phyloP scores from a whole-genome alignment of 2,888 invertebrate genomes.

The Chloromyia formosa region DNA sequence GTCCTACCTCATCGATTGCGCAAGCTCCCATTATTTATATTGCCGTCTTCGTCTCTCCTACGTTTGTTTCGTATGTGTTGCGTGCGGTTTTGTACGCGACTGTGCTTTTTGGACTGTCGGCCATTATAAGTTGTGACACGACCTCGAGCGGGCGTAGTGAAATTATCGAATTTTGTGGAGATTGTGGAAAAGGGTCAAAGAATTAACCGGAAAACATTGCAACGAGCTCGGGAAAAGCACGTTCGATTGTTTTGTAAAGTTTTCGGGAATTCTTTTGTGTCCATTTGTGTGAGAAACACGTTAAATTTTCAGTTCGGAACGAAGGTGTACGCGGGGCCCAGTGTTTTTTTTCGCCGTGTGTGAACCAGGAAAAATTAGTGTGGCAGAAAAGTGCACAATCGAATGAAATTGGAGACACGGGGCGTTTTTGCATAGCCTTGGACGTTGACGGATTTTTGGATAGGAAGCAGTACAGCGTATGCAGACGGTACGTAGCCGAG shows the following conservation, averaged over 20 bases:
- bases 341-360: too few relatives aligned
- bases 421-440: constrained; percentile 8
- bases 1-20: constrained; percentile 47
- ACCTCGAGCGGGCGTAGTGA: constrained; percentile 46
- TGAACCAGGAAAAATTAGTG: not conserved
- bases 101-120: constrained; percentile 39
- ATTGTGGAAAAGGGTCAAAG: constrained; percentile 13
- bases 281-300: not conserved
- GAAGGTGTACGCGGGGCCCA: not conserved
- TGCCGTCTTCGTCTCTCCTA: constrained; percentile 27
- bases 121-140: constrained; percentile 49
- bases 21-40: constrained; percentile 48
- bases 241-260: too few relatives aligned
- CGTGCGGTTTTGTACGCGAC: constrained; percentile 21
- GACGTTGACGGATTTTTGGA: constrained; percentile 19
- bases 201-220: constrained; percentile 11
- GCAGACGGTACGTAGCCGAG: too few relatives aligned
- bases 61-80: not conserved
- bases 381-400: constrained; percentile 10
- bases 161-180: constrained; percentile 33
- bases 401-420: constrained; percentile 21
- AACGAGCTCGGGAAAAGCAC: not conserved
- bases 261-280: too few relatives aligned
- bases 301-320: not conserved
- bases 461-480: not conserved